Percentiles rank a stretch among this genome's conserved stretches.
These are phyloP conservation scores for Holacanthus passer DNA, from an alignment of 2,113 vertebrate genomes.

Conservation along the genomic window DNA sequence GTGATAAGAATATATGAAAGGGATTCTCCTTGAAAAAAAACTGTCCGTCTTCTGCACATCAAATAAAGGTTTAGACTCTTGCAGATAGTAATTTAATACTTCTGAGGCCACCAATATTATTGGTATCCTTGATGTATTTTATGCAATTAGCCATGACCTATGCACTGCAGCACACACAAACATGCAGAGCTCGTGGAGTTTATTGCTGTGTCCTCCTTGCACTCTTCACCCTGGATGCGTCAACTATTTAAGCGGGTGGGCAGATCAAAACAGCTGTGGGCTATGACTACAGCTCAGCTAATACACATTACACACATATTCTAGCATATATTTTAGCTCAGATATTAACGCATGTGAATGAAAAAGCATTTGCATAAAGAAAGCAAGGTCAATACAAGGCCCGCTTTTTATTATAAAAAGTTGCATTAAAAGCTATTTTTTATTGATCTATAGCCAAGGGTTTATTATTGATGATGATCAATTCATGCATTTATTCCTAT, in stretches of 20 bases:
- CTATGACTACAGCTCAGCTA: background rate
- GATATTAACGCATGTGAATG: background rate
- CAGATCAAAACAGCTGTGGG: slow-evolving; percentile 44
- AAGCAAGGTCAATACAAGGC: background rate
- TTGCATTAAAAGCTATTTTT: background rate
- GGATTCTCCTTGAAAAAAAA: background rate
- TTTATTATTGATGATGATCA: slow-evolving; percentile 3
- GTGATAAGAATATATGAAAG: slow-evolving; percentile 10
- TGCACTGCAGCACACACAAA: slow-evolving; percentile 10
- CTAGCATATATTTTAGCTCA: background rate
- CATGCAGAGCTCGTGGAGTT: background rate
- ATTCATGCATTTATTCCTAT: slow-evolving; percentile 8
- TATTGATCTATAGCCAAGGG: background rate
- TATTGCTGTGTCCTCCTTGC: slow-evolving; percentile 8
- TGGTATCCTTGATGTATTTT: slow-evolving; percentile 25
- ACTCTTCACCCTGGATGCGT: slow-evolving; percentile 1
- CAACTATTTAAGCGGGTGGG: slow-evolving; percentile 48
- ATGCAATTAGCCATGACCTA: slow-evolving; percentile 26
- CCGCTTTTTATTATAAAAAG: background rate
- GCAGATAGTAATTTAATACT: background rate
- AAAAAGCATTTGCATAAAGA: background rate
- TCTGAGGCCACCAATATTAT: background rate
- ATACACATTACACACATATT: background rate
- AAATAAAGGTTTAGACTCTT: background rate
- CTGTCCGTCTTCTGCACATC: background rate